Evolutionary conservation across 2,888 invertebrate species (phyloP), one percentile per base, ranked within the genome.

Genomic region (Hypomecis punctinalis): DNA sequence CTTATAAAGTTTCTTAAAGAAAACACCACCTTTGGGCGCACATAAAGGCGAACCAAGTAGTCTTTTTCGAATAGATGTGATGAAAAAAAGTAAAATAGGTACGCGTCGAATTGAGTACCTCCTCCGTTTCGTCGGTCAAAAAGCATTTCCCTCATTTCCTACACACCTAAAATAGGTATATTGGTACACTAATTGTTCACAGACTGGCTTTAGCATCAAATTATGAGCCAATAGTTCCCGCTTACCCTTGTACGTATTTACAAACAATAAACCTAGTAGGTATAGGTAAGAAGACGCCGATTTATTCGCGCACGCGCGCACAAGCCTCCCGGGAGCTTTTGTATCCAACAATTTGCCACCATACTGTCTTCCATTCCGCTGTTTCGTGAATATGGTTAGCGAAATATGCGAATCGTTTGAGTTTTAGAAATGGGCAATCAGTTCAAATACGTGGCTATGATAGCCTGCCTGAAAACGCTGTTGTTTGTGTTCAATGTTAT

Each of bases 401-500:
- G 55, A 61, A 68, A 56, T 49, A 64, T 66, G 58, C 61, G 40
- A 64, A 55, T 46, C 7, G 6, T 45, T 46, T 53, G 40, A 51
- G 11, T 9, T 35, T 43, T 42, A 49, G 62, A 66, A 64, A 96
- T 96, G 96, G 95, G 95, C n/a, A 95, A 96, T 81, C 94, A 95
- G 77, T 92, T 96, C 72, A 95, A 96, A 85, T 96, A 95, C 71
- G 94, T 95, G 70, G 96, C 96, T 47, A 95, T 96, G 37, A 95
- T 96, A 86, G 95, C 96, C 70, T 96, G 96, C 85, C 94, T 97
- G 90, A 97, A 97, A 84, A 95, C 95, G 0, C 89, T 97, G 46
- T 91, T 97, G 67, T 96, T 97, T 94, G 89, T 96, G 59, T 97
- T 97, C 90, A 97, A 97, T 88, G 94, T 96, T 74, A 89, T 96